Conservation (phyloP, 2,797 vertebrate genomes). For the Scomberomorus guttatus region DNA sequence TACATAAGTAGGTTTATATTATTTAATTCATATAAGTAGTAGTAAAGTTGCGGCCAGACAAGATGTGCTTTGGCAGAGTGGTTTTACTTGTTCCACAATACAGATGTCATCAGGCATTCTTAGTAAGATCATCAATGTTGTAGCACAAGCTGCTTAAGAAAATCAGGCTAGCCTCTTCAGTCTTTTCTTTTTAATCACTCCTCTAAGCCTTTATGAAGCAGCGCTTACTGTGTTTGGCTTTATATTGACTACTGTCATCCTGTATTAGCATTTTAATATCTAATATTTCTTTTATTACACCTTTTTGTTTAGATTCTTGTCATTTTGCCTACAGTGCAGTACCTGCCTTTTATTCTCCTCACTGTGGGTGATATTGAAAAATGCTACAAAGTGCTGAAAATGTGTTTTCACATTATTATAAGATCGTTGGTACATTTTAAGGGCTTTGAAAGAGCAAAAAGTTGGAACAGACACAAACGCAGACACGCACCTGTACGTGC, state of each 20-base stretch:
- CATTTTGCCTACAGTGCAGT: not conserved
- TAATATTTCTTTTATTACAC: not conserved
- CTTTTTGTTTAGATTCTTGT: not conserved
- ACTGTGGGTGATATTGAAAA: not conserved
- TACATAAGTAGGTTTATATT: not conserved
- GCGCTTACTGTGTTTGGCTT: not conserved
- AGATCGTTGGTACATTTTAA: not conserved
- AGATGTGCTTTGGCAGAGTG: too few relatives aligned
- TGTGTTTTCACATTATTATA: not conserved
- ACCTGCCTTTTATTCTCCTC: conserved; percentile 13
- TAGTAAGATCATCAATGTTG: not conserved
- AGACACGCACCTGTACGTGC: conserved; percentile 1
- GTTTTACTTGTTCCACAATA: not conserved
- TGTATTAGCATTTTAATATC: not conserved
- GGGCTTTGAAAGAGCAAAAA: not conserved
- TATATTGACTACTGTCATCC: not conserved
- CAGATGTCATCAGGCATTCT: not conserved
- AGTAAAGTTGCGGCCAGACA: not conserved
- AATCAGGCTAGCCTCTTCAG: not conserved
- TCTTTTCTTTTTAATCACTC: not conserved
- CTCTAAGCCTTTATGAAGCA: not conserved
- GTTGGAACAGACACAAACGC: not conserved
- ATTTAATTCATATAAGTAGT: not conserved
- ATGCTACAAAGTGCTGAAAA: not conserved
- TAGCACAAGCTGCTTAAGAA: not conserved